Evolutionary conservation across 2,888 invertebrate species (phyloP).

Genomic region (Spilarctia lutea): DNA sequence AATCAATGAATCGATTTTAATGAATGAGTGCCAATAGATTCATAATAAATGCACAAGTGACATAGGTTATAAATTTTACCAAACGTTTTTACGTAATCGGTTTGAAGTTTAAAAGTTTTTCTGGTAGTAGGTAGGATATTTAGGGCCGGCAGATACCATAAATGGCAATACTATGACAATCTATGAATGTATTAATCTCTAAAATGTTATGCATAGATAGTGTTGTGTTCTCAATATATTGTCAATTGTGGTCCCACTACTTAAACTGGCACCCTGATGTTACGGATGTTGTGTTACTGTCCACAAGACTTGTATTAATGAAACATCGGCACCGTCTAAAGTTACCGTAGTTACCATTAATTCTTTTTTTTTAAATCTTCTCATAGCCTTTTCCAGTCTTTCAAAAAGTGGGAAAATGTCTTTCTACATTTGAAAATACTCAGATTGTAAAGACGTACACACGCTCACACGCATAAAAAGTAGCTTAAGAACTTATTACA

Average conservation of each 20-base stretch:
- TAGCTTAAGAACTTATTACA: neutral
- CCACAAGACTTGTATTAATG: constrained; percentile 34
- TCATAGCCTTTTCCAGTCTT: neutral
- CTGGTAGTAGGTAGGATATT: too few species aligned
- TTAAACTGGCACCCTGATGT: constrained; percentile 25
- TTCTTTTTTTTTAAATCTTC: constrained; percentile 26
- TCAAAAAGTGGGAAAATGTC: neutral
- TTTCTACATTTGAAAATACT: neutral
- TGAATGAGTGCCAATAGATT: too few species aligned
- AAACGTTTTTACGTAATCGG: too few species aligned
- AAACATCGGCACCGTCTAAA: constrained; percentile 28
- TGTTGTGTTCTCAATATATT: neutral
- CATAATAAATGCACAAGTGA: too few species aligned
- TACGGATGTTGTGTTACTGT: constrained; percentile 7
- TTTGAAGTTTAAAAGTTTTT: too few species aligned
- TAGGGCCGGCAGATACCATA: too few species aligned
- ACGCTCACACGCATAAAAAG: neutral
- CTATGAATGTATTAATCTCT: too few species aligned
- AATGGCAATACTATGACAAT: too few species aligned
- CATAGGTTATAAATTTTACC: too few species aligned
- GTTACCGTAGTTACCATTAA: constrained; percentile 28
- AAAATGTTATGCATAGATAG: too few species aligned
- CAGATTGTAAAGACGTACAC: neutral
- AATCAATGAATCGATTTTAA: too few species aligned
- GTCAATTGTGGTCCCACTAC: neutral